Base-by-base conservation (phyloP, 2,113 vertebrate species). In the Neotoma lepida region DNA sequence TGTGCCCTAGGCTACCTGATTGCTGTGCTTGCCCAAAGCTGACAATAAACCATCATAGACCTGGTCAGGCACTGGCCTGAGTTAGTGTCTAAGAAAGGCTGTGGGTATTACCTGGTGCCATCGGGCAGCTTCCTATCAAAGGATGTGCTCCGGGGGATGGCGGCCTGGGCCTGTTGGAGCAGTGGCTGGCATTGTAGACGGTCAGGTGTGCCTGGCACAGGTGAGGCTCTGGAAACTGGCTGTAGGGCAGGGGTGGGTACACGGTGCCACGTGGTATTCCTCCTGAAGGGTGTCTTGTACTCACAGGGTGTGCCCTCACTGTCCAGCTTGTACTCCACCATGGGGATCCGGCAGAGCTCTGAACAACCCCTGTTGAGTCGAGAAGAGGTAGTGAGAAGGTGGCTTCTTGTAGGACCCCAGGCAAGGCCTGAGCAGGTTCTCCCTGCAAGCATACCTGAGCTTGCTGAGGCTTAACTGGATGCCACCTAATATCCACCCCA, bases 291-390 rank as follows among this genome's bases (percentile, higher is more conserved):
- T 10, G 99, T 99, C 98, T 99, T 99, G 98, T 99, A 99, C 97
- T 99, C 99, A 68, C 99, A 99, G 89, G 99, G 99, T 5, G 99
- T 99, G 33, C 99, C 99, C 98, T 99, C 99, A 1, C 99, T 99
- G 98, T 99, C 99, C 39, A 99, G 99, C 97, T 99, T 99, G 97
- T 99, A 99, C 97, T 99, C 99, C 94, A 99, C 99, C 99, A 99
- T 99, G 85, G 99, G 99, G 93, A 99, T 99, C 90, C 99, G 99
- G 98, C 99, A 99, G 35, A 99, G 99, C 98, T 99, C 99, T 6
- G 99, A 99, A 96, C 99, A 99, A 86, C 99, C 99, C 98, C 99
- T 99, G 97, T 0, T 24, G 87, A 80, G 96, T 13, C 97, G 28
- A 97, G 49, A 64, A 93, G 64, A 93, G 94, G 64, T 0, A 1